A percentile compares a stretch with the other conserved stretches of the same genome.
Evolutionary conservation across 1,140 invertebrate genomes (phyloP).

Genomic region (Phenacoccus solenopsis): DNA sequence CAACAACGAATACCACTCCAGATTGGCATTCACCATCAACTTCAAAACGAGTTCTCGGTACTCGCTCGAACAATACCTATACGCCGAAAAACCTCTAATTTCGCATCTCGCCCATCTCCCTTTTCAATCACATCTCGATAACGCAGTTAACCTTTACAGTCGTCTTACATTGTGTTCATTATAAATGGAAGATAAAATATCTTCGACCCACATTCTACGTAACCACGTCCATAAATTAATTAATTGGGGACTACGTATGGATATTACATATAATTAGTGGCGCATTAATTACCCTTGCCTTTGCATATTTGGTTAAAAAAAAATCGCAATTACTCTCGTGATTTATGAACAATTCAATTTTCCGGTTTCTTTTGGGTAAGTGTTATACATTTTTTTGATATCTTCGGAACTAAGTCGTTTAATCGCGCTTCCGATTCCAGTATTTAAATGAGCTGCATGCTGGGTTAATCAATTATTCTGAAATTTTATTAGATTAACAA

Average conservation of each 20-base stretch:
- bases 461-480: too few species aligned
- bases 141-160: background rate
- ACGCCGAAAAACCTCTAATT: too few species aligned
- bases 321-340: background rate
- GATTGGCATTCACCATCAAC: too few species aligned
- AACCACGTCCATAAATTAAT: background rate
- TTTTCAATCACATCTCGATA: too few species aligned
- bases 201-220: background rate
- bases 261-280: background rate
- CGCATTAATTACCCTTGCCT: background rate
- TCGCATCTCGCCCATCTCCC: too few species aligned
- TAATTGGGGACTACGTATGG: background rate
- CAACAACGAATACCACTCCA: too few species aligned
- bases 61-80: too few species aligned
- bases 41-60: too few species aligned
- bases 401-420: too few species aligned
- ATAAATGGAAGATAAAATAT: slow-evolving; percentile 3
- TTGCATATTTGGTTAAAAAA: background rate
- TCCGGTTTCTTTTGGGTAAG: background rate
- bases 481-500: too few species aligned
- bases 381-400: background rate
- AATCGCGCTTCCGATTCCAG: too few species aligned
- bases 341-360: slow-evolving; percentile 3
- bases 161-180: background rate
- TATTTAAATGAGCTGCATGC: too few species aligned